phyloP scores from a whole-genome alignment of 1,140 invertebrate species.

The Solenopsis invicta region DNA sequence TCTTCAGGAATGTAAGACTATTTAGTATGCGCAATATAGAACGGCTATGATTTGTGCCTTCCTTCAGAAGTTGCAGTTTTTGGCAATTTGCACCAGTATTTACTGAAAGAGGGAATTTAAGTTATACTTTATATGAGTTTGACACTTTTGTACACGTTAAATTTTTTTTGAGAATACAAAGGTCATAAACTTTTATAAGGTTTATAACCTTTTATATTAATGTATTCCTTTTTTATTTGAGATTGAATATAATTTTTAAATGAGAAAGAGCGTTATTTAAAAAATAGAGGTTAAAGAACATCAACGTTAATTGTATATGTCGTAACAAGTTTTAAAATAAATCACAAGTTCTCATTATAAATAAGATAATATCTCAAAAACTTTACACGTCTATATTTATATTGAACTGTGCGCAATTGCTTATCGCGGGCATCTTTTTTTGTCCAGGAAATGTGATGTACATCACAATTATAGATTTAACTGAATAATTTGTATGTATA shows the following conservation, averaged over 20 bases:
- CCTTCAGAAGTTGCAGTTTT: slow-evolving; percentile 39
- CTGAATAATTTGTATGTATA: slow-evolving; percentile 17
- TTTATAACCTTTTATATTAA: slow-evolving; percentile 81
- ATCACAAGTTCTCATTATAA: slow-evolving; percentile 19
- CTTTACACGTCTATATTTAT: not conserved
- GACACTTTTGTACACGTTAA: slow-evolving; percentile 3
- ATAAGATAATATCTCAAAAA: not conserved
- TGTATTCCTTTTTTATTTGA: slow-evolving; percentile 74
- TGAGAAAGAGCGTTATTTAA: slow-evolving; percentile 61
- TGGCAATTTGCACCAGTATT: slow-evolving; percentile 37
- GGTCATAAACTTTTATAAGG: not conserved
- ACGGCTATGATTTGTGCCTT: slow-evolving; percentile 76
- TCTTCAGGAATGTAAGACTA: slow-evolving; percentile 58
- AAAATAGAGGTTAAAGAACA: slow-evolving; percentile 68
- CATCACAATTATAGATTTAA: slow-evolving; percentile 17
- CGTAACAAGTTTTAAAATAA: slow-evolving; percentile 15
- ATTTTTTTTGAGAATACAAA: slow-evolving; percentile 50
- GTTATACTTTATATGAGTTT: slow-evolving; percentile 5
- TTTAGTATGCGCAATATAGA: slow-evolving; percentile 66
- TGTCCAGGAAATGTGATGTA: not conserved
- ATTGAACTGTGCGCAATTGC: not conserved
- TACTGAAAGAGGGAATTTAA: slow-evolving; percentile 16
- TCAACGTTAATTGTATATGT: slow-evolving; percentile 60
- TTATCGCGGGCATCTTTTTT: not conserved
- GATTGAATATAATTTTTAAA: slow-evolving; percentile 63